phyloP scores from a whole-genome alignment of 2,888 invertebrate genomes.

The Cheilosia pagana region DNA sequence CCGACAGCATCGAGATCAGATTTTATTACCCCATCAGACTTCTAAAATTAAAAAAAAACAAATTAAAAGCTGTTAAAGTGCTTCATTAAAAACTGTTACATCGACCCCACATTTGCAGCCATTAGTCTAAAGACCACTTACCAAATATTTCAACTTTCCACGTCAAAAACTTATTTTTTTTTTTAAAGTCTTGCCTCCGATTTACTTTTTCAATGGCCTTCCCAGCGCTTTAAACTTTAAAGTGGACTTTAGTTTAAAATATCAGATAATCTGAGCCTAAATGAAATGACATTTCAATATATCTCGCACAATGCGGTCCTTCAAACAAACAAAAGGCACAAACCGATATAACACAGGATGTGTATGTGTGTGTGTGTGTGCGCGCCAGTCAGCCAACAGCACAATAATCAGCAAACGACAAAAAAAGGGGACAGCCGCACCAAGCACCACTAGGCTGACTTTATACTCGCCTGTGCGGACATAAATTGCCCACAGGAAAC shows the following conservation, averaged over 20 bases:
- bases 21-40: too few relatives aligned
- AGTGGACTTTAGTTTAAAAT: not conserved
- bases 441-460: conserved; percentile 44
- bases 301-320: conserved; percentile 19
- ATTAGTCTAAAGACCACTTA: too few relatives aligned
- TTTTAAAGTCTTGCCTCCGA: too few relatives aligned
- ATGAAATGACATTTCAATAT: conserved; percentile 3
- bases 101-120: too few relatives aligned
- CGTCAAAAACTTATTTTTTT: too few relatives aligned
- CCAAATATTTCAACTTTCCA: too few relatives aligned
- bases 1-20: too few relatives aligned
- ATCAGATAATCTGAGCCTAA: conserved; percentile 12
- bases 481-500: conserved; percentile 74
- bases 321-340: conserved; percentile 13
- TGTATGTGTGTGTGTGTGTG: not conserved
- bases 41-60: too few relatives aligned
- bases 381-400: not conserved
- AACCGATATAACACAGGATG: not conserved
- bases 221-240: too few relatives aligned
- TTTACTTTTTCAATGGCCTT: too few relatives aligned
- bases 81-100: too few relatives aligned
- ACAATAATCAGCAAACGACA: conserved; percentile 11
- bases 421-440: conserved; percentile 24
- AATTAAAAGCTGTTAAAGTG: too few relatives aligned
- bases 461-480: conserved; percentile 32